Evolutionary conservation across 1,140 invertebrate genomes (phyloP), one percentile per base, ranked within the genome.

Genomic region (Papilio xuthus): DNA sequence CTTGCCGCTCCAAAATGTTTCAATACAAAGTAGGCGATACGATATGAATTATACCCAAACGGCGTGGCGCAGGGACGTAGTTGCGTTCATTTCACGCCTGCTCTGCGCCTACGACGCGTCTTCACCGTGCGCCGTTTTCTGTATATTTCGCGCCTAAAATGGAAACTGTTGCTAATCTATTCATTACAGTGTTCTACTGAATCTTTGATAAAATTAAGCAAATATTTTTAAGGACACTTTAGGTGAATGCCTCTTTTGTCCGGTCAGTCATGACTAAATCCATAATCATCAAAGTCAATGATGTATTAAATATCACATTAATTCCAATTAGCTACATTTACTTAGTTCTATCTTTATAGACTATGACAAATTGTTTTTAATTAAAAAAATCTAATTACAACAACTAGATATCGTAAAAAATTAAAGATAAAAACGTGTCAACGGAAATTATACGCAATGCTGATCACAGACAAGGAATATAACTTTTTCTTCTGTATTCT

Each of bases 321-420:
- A 42, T 41, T 70, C 10, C 1, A n/a, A 70, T 70, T 41, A 37
- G 4, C 3, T 70, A 42, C 15, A 42, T 15, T 67, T 67, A 67
- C 10, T 41, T 41, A 50, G 42, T 71, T 42, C 8, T 42, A 10
- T 23, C n/a, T 20, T 26, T 23, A 20, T 67, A 18, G 37, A n/a
- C 71, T 50, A 9, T 20, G 41, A 73, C 71, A 42, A 73, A 73
- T 73, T 42, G 37, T 15, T 23, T 10, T 73, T 73, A 47, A 79
- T 79, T 81, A 77, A 77, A 79, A 77, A 63, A 63, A 60, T 70
- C 20, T 78, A 47, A 71, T 77, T 79, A 53, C 60, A 15, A 60
- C 23, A 7, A 32, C 13, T 28, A 18, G 18, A 67, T 67, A 26
- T 28, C 23, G 13, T n/a, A 63, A 32, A 44, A 47, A 74, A 6